Evolutionary conservation across 2,113 vertebrate genomes (phyloP), one percentile per base, ranked within the genome.

Genomic region (Erpornis zantholeuca): DNA sequence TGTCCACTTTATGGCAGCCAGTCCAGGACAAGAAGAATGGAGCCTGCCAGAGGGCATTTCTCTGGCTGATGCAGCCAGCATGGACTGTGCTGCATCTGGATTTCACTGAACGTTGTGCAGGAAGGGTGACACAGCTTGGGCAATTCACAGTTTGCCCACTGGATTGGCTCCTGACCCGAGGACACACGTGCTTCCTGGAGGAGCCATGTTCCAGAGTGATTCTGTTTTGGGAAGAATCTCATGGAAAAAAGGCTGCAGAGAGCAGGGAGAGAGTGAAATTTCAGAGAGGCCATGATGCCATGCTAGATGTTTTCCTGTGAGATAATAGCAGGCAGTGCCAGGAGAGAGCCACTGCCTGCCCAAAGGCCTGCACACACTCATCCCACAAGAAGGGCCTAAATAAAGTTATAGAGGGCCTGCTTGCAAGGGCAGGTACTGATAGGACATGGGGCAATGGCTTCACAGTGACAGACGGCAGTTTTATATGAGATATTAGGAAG

Each of bases 171-270:
- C 23, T 61, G 16, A 68, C 5, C 9, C 40, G 25, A 61, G 12
- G 0, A 9, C 1, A 20, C 5, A 31, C 18, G 4, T 29, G 6
- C 12, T n/a, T n/a, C 20, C 49, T 33, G 12, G 2, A 50, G 44
- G 9, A 53, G 54, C 8, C 38, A 2, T 11, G 9, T n/a, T 69
- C 38, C 19, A 12, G 20, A n/a, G 10, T 7, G 23, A 24, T 3
- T 29, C 10, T 15, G 11, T 29, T 40, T 70, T 22, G 52, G 21
- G 15, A 54, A 65, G 29, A 23, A 54, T 11, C 8, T 11, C 15
- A 12, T 31, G 11, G 33, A 6, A 4, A 59, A 42, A 2, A 11
- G 16, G 8, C 10, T 53, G 49, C 35, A 44, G 68, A 38, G n/a
- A 29, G 6, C 22, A 76, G 12, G 8, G 11, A 10, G 28, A 19